These are phyloP conservation scores for Auanema freiburgensis DNA, from an alignment of 2,888 invertebrate species.

Conservation along the genomic window DNA sequence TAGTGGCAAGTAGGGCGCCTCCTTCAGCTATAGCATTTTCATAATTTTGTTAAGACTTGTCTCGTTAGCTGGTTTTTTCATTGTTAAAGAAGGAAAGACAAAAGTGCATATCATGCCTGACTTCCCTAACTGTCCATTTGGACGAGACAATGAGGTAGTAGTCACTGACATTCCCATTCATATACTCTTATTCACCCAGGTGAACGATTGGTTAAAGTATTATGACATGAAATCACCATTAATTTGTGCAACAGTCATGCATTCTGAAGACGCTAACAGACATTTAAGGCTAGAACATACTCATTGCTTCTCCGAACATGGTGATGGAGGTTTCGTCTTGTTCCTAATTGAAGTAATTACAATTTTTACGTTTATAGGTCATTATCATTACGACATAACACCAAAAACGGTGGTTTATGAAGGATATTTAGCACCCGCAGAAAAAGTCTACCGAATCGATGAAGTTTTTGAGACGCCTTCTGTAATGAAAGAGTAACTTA, in stretches of 20 bases:
- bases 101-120: conserved; percentile 95
- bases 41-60: conserved; percentile 65
- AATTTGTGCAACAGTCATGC: conserved; percentile 82
- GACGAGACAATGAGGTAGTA: conserved; percentile 72
- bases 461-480: conserved; percentile 27
- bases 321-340: conserved; percentile 63
- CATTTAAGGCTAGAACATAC: conserved; percentile 86
- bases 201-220: conserved; percentile 83
- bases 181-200: conserved; percentile 67
- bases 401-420: conserved; percentile 82
- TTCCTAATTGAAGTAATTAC: no score
- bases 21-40: no score
- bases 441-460: conserved; percentile 70
- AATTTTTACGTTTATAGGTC: conserved; percentile 70
- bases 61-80: conserved; percentile 85
- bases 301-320: conserved; percentile 74
- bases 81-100: conserved; percentile 80
- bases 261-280: conserved; percentile 77
- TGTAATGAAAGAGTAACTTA: no score
- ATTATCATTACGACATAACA: conserved; percentile 93
- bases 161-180: background rate
- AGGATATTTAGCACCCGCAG: conserved; percentile 82
- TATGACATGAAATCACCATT: conserved; percentile 88
- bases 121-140: conserved; percentile 78
- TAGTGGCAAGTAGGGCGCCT: conserved; percentile 7